These are phyloP conservation scores for Stomorhina lunata DNA, from an alignment of 2,888 invertebrate genomes.

Conservation along the genomic window DNA sequence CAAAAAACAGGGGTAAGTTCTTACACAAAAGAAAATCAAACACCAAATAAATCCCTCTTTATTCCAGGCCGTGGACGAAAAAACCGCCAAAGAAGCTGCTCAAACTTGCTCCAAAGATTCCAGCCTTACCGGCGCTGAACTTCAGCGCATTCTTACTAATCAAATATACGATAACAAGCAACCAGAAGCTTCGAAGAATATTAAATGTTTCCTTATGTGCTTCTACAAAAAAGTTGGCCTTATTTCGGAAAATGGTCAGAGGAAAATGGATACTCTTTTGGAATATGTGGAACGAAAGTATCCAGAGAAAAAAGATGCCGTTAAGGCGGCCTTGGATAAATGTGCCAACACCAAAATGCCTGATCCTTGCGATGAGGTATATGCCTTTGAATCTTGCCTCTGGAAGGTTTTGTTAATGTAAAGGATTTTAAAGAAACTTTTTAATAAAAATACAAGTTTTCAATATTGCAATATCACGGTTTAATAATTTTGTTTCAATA, in stretches of 20 bases:
- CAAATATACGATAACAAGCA: constrained; percentile 4
- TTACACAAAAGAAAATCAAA: background rate
- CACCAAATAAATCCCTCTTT: background rate
- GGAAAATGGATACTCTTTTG: background rate
- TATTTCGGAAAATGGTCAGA: constrained; percentile 25
- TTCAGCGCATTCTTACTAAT: constrained; percentile 19
- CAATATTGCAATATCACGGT: too few relatives aligned
- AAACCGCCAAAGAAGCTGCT: constrained; percentile 30
- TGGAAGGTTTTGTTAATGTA: background rate
- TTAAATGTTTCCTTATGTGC: constrained; percentile 48
- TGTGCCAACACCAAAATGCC: constrained; percentile 67
- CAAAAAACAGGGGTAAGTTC: background rate
- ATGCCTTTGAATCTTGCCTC: constrained; percentile 69
- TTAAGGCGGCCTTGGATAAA: constrained; percentile 65
- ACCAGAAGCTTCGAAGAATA: constrained; percentile 6
- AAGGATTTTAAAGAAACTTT: too few relatives aligned
- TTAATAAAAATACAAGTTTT: too few relatives aligned
- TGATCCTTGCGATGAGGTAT: constrained; percentile 71
- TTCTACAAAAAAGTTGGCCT: constrained; percentile 40
- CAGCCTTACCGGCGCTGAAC: constrained; percentile 54
- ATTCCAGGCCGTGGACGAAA: background rate
- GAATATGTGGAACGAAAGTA: constrained; percentile 1
- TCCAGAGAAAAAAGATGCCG: constrained; percentile 21
- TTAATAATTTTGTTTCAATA: too few relatives aligned
- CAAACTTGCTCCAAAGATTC: constrained; percentile 70